Evolutionary conservation across 2,113 vertebrate genomes (phyloP).

Genomic region (Empidonax alnorum): DNA sequence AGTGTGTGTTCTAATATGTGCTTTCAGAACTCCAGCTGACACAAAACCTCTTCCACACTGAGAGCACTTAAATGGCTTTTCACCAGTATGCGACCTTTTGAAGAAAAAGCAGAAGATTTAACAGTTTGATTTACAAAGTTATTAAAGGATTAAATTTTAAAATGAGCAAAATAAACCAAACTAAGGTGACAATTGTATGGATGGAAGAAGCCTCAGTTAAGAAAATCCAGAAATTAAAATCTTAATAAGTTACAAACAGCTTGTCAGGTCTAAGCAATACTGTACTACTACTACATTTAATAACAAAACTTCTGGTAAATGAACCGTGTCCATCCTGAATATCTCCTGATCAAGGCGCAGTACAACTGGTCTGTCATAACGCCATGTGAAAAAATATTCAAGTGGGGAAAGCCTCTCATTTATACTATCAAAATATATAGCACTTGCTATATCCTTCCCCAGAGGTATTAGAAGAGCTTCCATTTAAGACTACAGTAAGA

Average conservation of each 20-base stretch:
- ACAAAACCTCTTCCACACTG: slow-evolving; percentile 97
- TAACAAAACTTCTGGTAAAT: background rate
- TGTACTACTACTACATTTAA: background rate
- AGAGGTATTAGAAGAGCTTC: background rate
- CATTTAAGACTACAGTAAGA: background rate
- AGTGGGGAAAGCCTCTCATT: background rate
- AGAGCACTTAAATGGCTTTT: slow-evolving; percentile 94
- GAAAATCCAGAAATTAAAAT: background rate
- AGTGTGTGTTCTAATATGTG: slow-evolving; percentile 94
- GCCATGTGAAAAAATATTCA: background rate
- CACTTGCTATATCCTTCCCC: background rate
- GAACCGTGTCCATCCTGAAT: background rate
- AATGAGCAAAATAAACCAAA: background rate
- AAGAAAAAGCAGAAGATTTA: background rate
- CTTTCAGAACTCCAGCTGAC: slow-evolving; percentile 96
- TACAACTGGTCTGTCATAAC: background rate
- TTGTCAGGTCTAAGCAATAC: background rate
- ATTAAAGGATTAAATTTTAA: background rate
- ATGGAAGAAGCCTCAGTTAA: background rate
- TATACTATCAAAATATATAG: background rate
- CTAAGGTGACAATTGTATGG: background rate
- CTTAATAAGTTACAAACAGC: background rate
- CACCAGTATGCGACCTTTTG: slow-evolving; percentile 93
- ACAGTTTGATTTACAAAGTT: background rate
- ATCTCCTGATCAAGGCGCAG: background rate